These are phyloP conservation scores for Acronicta aceris DNA, from an alignment of 2,888 invertebrate genomes.

Conservation along the genomic window DNA sequence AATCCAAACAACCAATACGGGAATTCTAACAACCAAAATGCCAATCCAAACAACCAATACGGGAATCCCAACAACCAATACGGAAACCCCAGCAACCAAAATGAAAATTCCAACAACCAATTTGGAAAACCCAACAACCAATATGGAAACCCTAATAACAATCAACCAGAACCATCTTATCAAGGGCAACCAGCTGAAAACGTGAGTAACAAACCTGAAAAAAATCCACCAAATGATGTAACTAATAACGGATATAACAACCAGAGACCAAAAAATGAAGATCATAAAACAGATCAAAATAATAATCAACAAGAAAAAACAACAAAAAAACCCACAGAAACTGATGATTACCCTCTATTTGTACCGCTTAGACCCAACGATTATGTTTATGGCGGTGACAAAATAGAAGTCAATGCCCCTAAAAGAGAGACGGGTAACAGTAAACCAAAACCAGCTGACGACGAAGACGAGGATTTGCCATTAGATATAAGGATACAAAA, in stretches of 20 bases:
- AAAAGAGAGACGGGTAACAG: constrained; percentile 71
- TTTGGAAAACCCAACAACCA: constrained; percentile 30
- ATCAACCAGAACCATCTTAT: constrained; percentile 24
- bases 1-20: constrained; percentile 2
- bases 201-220: constrained; percentile 26
- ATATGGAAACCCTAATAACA: constrained; percentile 27
- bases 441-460: constrained; percentile 56
- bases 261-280: constrained; percentile 28
- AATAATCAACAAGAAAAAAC: constrained; percentile 53
- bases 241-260: constrained; percentile 26
- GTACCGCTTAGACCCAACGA: constrained; percentile 75
- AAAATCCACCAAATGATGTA: constrained; percentile 20
- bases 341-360: constrained; percentile 65
- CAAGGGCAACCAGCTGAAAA: constrained; percentile 30
- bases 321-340: constrained; percentile 67
- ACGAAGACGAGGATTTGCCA: constrained; percentile 67
- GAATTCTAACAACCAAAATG: constrained; percentile 3
- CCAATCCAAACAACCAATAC: background rate
- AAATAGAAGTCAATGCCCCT: constrained; percentile 72
- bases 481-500: constrained; percentile 78
- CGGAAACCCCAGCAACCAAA: constrained; percentile 16
- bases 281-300: constrained; percentile 23
- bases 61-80: constrained; percentile 4
- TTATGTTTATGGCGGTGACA: constrained; percentile 70
- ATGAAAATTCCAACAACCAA: constrained; percentile 23